phyloP scores from a whole-genome alignment of 2,888 invertebrate genomes.

The Sesamia inferens region DNA sequence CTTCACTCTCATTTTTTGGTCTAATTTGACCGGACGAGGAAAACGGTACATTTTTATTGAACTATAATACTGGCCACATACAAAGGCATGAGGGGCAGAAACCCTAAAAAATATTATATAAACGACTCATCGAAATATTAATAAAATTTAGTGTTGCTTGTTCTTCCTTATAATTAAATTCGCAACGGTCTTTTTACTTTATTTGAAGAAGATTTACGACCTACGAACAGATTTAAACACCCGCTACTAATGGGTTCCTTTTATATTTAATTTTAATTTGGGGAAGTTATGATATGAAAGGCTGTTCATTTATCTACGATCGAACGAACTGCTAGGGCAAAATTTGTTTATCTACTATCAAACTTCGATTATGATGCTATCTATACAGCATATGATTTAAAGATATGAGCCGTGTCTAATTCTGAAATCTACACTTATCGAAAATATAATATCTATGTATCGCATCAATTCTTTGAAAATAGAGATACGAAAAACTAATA shows the following conservation, averaged over 20 bases:
- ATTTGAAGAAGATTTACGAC: constrained; percentile 11
- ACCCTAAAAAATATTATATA: neutral
- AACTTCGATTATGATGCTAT: constrained; percentile 20
- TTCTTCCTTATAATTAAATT: constrained; percentile 23
- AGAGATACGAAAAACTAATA: constrained; percentile 25
- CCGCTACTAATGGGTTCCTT: constrained; percentile 12
- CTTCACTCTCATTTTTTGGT: too few species aligned
- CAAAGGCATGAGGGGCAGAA: neutral
- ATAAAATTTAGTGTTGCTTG: constrained; percentile 9
- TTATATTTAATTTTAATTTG: neutral
- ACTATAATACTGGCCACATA: neutral
- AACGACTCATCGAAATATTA: neutral
- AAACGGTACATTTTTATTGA: too few species aligned
- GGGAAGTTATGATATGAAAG: constrained; percentile 6
- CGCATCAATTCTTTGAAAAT: constrained; percentile 33
- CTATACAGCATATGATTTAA: constrained; percentile 14
- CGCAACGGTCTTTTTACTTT: neutral
- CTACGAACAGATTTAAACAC: constrained; percentile 4
- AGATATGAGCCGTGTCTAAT: constrained; percentile 18
- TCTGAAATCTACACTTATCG: constrained; percentile 1
- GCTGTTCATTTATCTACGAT: neutral
- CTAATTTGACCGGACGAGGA: too few species aligned
- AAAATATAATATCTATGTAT: constrained; percentile 5
- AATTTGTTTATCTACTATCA: constrained; percentile 5
- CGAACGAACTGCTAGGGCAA: neutral